Conservation (phyloP, 1,140 invertebrate genomes). For the Tetragonula clypearis region DNA sequence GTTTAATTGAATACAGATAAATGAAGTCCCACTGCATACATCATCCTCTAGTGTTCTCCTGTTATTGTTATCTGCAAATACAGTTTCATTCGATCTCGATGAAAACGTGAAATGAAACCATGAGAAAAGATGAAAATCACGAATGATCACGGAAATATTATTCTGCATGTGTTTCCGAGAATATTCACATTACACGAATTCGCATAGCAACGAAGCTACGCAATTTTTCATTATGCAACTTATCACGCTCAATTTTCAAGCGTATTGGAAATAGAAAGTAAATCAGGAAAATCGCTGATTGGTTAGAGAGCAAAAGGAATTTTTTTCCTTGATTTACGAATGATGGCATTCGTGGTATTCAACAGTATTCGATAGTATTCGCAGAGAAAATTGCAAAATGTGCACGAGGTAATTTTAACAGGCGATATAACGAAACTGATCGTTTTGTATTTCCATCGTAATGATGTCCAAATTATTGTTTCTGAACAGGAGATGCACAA, state of each 20-base stretch:
- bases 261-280: constrained; percentile 41
- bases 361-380: not conserved
- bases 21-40: constrained; percentile 14
- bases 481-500: not conserved
- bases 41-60: not conserved
- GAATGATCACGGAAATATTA: not conserved
- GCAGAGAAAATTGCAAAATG: not conserved
- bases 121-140: not conserved
- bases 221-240: not conserved
- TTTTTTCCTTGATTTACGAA: not conserved
- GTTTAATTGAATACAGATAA: constrained; percentile 32
- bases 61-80: constrained; percentile 4
- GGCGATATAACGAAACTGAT: constrained; percentile 5
- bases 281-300: constrained; percentile 21
- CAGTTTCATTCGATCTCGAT: not conserved
- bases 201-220: not conserved
- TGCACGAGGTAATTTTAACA: constrained; percentile 8
- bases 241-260: too few relatives aligned
- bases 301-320: too few relatives aligned
- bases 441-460: not conserved
- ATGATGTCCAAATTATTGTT: constrained; percentile 26
- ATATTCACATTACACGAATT: not conserved
- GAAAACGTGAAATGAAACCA: not conserved
- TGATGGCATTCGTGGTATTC: not conserved
- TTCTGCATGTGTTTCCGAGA: not conserved